These are phyloP conservation scores for Gorsachius goisagi DNA, from an alignment of 2,113 vertebrate species.

Conservation along the genomic window DNA sequence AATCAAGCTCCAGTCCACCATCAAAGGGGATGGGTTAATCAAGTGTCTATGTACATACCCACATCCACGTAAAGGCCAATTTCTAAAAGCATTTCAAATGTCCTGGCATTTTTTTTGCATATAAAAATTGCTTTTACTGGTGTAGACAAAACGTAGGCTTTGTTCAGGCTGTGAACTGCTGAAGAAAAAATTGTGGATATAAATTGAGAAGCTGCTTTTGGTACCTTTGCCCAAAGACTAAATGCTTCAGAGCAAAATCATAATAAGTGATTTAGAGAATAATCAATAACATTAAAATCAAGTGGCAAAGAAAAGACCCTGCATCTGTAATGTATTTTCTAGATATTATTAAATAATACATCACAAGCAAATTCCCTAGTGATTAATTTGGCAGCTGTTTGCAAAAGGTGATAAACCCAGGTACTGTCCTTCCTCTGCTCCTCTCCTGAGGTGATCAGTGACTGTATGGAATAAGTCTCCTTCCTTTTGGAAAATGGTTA, in stretches of 20 bases:
- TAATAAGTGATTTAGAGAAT: slow-evolving; percentile 45
- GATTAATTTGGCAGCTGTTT: slow-evolving; percentile 22
- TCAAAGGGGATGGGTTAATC: not conserved
- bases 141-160: not conserved
- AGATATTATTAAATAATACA: slow-evolving; percentile 39
- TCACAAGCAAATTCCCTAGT: slow-evolving; percentile 2
- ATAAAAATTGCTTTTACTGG: not conserved
- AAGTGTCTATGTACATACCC: not conserved
- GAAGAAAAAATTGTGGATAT: not conserved
- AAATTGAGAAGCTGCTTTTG: slow-evolving; percentile 4
- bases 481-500: not conserved
- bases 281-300: slow-evolving; percentile 59
- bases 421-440: not conserved
- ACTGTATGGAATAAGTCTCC: not conserved
- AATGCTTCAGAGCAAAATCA: slow-evolving; percentile 39
- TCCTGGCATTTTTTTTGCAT: not conserved
- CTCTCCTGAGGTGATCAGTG: not conserved
- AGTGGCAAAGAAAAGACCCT: slow-evolving; percentile 1
- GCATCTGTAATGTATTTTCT: slow-evolving; percentile 20
- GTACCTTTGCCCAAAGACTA: not conserved
- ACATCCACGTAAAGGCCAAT: not conserved
- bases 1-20: not conserved
- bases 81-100: not conserved
- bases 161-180: not conserved
- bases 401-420: not conserved